A percentile compares a stretch with the other conserved stretches of the same genome.
Conservation (phyloP, 2,797 vertebrate species). For the Lateolabrax maculatus region DNA sequence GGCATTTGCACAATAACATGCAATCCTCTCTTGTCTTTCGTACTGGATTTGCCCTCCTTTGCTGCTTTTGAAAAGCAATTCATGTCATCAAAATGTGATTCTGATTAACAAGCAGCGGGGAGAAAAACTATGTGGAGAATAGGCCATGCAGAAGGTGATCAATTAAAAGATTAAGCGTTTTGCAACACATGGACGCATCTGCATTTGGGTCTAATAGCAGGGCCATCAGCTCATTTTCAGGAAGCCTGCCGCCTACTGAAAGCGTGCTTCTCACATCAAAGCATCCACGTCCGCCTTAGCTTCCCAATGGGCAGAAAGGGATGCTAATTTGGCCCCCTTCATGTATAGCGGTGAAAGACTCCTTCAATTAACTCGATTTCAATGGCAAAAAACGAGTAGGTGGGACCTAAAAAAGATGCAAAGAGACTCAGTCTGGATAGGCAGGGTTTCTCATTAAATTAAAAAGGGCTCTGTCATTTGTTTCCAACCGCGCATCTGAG, state of each 20-base stretch:
- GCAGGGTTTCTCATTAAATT: conserved; percentile 96
- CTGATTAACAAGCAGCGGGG: conserved; percentile 76
- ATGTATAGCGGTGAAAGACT: conserved; percentile 96
- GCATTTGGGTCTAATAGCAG: conserved; percentile 93
- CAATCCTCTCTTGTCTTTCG: conserved; percentile 28
- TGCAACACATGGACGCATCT: conserved; percentile 93
- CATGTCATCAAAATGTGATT: conserved; percentile 80
- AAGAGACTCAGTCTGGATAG: conserved; percentile 90
- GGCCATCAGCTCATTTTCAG: conserved; percentile 99
- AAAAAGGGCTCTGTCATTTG: conserved; percentile 94
- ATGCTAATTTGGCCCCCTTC: conserved; percentile 98
- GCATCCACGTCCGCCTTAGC: conserved; percentile 86
- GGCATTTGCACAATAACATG: conserved; percentile 58
- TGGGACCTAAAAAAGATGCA: conserved; percentile 87
- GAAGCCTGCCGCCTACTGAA: conserved; percentile 90
- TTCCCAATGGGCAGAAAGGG: conserved; percentile 92
- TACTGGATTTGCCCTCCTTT: conserved; percentile 54
- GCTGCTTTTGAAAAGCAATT: conserved; percentile 79
- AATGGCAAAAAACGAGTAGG: conserved; percentile 88
- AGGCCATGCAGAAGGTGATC: conserved; percentile 92
- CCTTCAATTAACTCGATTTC: conserved; percentile 99
- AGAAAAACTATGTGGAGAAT: conserved; percentile 63
- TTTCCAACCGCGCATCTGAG: conserved; percentile 91
- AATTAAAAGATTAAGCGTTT: conserved; percentile 99
- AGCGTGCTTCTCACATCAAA: conserved; percentile 96